phyloP scores from a whole-genome alignment of 2,797 vertebrate genomes.

The Lepilemur septentrionalis region DNA sequence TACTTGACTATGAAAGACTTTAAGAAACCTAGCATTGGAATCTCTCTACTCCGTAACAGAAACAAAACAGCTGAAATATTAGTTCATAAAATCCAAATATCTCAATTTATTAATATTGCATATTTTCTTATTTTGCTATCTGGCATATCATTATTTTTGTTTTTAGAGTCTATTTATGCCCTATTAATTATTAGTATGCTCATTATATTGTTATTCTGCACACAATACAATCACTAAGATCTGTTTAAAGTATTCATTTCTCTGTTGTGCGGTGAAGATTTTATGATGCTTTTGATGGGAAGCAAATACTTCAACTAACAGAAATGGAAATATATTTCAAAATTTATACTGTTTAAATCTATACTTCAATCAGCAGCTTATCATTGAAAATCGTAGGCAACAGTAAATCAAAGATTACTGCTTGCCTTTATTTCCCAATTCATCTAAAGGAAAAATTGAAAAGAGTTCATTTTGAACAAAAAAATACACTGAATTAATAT shows the following conservation, averaged over 20 bases:
- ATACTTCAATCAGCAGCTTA: constrained; percentile 15
- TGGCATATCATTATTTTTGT: constrained; percentile 55
- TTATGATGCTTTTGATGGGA: constrained; percentile 41
- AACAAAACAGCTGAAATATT: constrained; percentile 56
- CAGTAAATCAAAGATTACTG: constrained; percentile 24
- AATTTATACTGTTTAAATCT: constrained; percentile 32
- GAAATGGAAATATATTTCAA: constrained; percentile 40
- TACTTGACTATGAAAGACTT: neutral
- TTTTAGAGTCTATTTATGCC: constrained; percentile 57
- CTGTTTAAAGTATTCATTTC: constrained; percentile 51
- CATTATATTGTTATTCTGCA: constrained; percentile 56
- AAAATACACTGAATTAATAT: neutral
- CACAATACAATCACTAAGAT: constrained; percentile 61
- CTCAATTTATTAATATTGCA: constrained; percentile 32
- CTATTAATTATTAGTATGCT: constrained; percentile 63
- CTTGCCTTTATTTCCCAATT: neutral
- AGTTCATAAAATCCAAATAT: constrained; percentile 69
- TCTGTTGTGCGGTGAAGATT: neutral
- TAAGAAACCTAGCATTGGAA: constrained; percentile 3
- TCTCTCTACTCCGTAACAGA: neutral
- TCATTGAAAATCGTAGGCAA: constrained; percentile 23
- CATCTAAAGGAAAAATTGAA: neutral
- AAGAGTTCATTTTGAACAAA: neutral
- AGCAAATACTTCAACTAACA: constrained; percentile 36
- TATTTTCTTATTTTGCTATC: constrained; percentile 57